phyloP scores from a whole-genome alignment of 1,140 invertebrate species.

The Gerris buenoi region DNA sequence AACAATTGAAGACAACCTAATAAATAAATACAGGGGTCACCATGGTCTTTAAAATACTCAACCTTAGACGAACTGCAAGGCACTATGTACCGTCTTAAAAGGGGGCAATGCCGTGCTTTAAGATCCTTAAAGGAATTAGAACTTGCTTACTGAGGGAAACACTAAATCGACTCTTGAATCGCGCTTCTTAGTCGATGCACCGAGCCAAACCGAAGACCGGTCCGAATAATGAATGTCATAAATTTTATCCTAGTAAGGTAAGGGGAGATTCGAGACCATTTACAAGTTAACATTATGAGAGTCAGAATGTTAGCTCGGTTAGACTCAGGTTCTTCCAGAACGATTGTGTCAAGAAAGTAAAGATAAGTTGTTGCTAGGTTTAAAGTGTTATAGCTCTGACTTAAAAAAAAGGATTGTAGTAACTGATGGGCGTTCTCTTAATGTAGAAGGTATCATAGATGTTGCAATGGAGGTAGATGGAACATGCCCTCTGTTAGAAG shows the following conservation, averaged over 20 bases:
- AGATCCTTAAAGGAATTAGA: too few relatives aligned
- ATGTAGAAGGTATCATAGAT: not conserved
- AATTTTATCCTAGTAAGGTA: not conserved
- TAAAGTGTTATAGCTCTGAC: not conserved
- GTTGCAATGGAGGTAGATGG: not conserved
- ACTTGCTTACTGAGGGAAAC: too few relatives aligned
- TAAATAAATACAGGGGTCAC: too few relatives aligned
- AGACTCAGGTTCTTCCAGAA: not conserved
- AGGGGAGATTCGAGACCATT: not conserved
- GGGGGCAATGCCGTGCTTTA: too few relatives aligned
- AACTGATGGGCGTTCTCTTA: not conserved
- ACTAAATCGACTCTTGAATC: too few relatives aligned
- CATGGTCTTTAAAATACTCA: too few relatives aligned
- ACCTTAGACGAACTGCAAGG: too few relatives aligned
- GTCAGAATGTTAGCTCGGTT: not conserved
- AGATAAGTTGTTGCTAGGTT: not conserved
- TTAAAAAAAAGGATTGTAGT: not conserved
- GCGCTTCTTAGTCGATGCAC: not conserved
- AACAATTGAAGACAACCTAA: too few relatives aligned
- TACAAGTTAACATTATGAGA: not conserved
- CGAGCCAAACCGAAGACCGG: not conserved
- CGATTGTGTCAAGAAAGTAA: not conserved
- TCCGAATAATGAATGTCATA: not conserved
- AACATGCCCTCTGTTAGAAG: not conserved
- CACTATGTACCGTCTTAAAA: too few relatives aligned